Evolutionary conservation across 2,888 invertebrate species (phyloP).

Genomic region (Drosophila dives): DNA sequence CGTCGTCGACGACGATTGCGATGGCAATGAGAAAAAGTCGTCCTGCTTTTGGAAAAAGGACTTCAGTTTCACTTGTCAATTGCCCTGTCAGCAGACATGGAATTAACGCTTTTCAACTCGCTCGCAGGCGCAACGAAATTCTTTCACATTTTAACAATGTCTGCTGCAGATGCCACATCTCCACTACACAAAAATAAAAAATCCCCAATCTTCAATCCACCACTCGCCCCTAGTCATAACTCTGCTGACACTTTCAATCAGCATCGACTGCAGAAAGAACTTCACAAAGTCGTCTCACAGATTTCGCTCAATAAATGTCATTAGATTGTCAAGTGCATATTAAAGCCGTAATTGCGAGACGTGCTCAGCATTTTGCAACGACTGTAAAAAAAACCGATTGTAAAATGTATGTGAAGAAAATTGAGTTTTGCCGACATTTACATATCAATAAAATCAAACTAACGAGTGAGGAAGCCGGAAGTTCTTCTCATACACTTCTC

Average conservation of each 20-base stretch:
- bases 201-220: neutral
- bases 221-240: neutral
- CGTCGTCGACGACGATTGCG: neutral
- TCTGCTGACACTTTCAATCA: slow-evolving; percentile 69
- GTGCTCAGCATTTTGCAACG: slow-evolving; percentile 59
- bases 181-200: too few relatives aligned
- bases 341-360: slow-evolving; percentile 77
- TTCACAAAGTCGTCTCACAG: slow-evolving; percentile 32
- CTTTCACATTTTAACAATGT: slow-evolving; percentile 61
- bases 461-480: slow-evolving; percentile 8
- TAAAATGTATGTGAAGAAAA: slow-evolving; percentile 6
- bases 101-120: slow-evolving; percentile 66
- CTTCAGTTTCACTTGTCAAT: slow-evolving; percentile 33
- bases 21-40: neutral
- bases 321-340: slow-evolving; percentile 79
- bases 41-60: neutral
- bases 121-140: slow-evolving; percentile 48
- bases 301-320: slow-evolving; percentile 74
- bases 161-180: slow-evolving; percentile 29
- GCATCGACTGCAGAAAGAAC: slow-evolving; percentile 20
- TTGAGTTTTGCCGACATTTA: slow-evolving; percentile 51
- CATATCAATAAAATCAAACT: slow-evolving; percentile 55
- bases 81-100: slow-evolving; percentile 63
- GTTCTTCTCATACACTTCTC: neutral
- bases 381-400: neutral